phyloP scores from a whole-genome alignment of 1,140 invertebrate species.

The Hermatobates lingyangjiaoensis region DNA sequence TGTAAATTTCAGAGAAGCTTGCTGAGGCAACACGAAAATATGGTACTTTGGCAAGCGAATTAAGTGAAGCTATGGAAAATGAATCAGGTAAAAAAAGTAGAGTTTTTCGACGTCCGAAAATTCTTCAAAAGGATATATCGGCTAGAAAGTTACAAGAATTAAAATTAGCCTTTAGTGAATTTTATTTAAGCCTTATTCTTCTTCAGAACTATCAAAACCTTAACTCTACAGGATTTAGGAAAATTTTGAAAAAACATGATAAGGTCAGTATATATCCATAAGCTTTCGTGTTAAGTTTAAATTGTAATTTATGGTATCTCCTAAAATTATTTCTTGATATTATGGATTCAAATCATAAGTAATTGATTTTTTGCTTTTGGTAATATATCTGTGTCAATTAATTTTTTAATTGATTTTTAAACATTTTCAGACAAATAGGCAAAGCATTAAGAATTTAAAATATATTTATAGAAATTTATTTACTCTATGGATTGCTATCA shows the following conservation, averaged over 20 bases:
- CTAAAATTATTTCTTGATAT: too few relatives aligned
- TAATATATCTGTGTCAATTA: conserved; percentile 2
- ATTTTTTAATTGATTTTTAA: too few relatives aligned
- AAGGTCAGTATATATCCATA: conserved; percentile 44
- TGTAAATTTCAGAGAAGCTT: conserved; percentile 61
- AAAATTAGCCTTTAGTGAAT: conserved; percentile 96
- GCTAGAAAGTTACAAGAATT: conserved; percentile 75
- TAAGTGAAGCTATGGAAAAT: conserved; percentile 52
- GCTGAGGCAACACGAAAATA: conserved; percentile 92
- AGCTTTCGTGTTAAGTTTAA: background rate
- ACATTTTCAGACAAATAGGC: too few relatives aligned
- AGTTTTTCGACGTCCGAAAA: conserved; percentile 21
- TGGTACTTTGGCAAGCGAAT: conserved; percentile 72
- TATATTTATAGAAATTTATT: too few relatives aligned
- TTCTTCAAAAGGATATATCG: conserved; percentile 32
- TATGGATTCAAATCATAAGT: background rate
- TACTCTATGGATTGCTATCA: too few relatives aligned
- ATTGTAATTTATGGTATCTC: background rate
- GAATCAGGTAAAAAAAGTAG: conserved; percentile 34
- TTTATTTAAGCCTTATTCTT: conserved; percentile 91
- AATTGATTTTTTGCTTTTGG: background rate
- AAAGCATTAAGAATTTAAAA: too few relatives aligned
- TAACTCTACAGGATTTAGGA: conserved; percentile 97
- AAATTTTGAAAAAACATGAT: conserved; percentile 99
- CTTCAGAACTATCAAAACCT: conserved; percentile 82